Evolutionary conservation across 2,113 vertebrate genomes (phyloP).

Genomic region (Dolichallabes microphthalmus): DNA sequence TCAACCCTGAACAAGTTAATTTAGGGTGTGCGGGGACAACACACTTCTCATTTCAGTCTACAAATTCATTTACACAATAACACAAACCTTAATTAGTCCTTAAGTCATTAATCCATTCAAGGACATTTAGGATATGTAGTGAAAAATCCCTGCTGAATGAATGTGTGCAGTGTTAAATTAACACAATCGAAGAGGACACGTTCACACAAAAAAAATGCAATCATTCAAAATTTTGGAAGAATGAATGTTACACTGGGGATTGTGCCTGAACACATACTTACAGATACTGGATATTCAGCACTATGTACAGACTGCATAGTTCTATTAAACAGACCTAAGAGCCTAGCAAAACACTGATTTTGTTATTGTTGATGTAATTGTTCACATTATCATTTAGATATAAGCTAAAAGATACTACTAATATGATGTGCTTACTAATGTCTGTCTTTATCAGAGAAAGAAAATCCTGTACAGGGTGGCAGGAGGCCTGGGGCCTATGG

Average conservation of each 20-base stretch:
- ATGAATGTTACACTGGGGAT: neutral
- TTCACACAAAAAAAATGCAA: neutral
- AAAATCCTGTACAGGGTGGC: neutral
- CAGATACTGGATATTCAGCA: neutral
- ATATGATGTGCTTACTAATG: neutral
- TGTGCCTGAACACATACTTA: neutral
- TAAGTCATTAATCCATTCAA: constrained; percentile 1
- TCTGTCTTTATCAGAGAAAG: neutral
- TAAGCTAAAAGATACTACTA: no score
- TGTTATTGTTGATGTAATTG: neutral
- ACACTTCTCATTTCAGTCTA: neutral
- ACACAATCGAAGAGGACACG: neutral
- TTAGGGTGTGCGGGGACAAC: neutral
- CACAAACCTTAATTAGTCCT: neutral
- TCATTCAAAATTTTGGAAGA: neutral
- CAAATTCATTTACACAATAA: neutral
- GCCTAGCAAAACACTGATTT: neutral
- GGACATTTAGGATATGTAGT: neutral
- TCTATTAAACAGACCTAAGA: neutral
- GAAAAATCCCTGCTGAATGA: neutral
- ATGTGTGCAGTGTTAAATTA: neutral
- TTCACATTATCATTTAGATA: neutral
- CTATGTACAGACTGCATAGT: neutral
- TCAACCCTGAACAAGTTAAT: neutral
- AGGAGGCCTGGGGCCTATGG: no score